A percentile compares a stretch with the other conserved stretches of the same genome.
These are phyloP conservation scores for Todiramphus saurophagus DNA, from an alignment of 2,113 vertebrate species.

Conservation along the genomic window DNA sequence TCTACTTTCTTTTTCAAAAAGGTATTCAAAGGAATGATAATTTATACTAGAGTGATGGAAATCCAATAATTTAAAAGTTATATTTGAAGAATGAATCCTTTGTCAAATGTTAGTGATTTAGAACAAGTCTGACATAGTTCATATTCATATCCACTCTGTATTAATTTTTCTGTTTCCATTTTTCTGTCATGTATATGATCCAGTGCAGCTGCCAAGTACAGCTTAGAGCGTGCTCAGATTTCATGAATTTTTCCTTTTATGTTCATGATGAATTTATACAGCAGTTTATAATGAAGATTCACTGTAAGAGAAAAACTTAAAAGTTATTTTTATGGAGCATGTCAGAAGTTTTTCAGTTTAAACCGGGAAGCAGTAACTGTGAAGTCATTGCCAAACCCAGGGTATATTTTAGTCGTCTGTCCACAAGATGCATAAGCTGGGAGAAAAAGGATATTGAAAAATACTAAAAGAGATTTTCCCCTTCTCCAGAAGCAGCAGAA, in stretches of 20 bases:
- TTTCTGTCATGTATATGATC: background rate
- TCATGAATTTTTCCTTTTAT: slow-evolving; percentile 23
- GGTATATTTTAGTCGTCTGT: slow-evolving; percentile 10
- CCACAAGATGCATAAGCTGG: background rate
- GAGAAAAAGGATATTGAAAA: background rate
- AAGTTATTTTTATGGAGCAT: slow-evolving; percentile 8
- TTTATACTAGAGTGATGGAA: background rate
- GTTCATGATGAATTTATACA: background rate
- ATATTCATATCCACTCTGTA: background rate
- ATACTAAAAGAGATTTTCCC: background rate
- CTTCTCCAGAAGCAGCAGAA: background rate
- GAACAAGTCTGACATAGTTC: background rate
- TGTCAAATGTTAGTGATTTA: background rate
- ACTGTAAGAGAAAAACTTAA: background rate
- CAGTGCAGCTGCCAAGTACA: background rate
- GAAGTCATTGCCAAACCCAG: background rate
- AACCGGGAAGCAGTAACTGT: background rate
- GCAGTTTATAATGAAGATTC: slow-evolving; percentile 13
- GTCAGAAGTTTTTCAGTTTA: slow-evolving; percentile 23
- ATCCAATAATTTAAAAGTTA: background rate
- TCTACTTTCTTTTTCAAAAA: background rate
- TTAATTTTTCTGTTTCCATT: slow-evolving; percentile 33
- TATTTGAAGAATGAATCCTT: background rate
- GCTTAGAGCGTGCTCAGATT: background rate
- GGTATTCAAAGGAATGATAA: background rate